These are phyloP conservation scores for Paralichthys olivaceus DNA, from an alignment of 2,113 vertebrate species.

Conservation along the genomic window DNA sequence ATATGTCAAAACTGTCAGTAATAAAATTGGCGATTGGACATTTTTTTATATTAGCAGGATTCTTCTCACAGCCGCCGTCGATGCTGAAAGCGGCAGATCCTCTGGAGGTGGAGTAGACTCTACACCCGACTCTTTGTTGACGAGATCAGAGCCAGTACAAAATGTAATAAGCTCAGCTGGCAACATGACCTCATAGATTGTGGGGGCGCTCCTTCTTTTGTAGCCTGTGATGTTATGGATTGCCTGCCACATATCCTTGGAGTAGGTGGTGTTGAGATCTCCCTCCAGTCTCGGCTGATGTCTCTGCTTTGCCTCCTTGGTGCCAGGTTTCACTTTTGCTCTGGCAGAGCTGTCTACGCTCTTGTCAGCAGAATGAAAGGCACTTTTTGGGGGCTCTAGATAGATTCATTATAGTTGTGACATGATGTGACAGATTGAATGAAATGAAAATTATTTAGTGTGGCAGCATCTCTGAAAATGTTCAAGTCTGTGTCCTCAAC, in stretches of 20 bases:
- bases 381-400: background rate
- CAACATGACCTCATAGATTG: background rate
- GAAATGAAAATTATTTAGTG: no score
- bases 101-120: background rate
- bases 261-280: no score
- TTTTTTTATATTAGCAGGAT: no score
- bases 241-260: background rate
- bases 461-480: no score
- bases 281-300: background rate
- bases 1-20: no score
- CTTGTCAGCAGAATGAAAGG: background rate
- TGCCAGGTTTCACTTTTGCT: background rate
- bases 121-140: background rate
- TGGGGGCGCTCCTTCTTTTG: background rate
- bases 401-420: background rate
- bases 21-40: no score
- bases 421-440: no score
- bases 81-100: background rate
- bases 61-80: background rate
- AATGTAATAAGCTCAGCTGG: background rate
- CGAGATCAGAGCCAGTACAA: background rate
- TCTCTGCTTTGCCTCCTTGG: background rate
- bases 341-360: background rate
- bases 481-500: background rate
- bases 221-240: background rate